phyloP scores from a whole-genome alignment of 2,797 vertebrate species.

The Hyperoplus immaculatus region DNA sequence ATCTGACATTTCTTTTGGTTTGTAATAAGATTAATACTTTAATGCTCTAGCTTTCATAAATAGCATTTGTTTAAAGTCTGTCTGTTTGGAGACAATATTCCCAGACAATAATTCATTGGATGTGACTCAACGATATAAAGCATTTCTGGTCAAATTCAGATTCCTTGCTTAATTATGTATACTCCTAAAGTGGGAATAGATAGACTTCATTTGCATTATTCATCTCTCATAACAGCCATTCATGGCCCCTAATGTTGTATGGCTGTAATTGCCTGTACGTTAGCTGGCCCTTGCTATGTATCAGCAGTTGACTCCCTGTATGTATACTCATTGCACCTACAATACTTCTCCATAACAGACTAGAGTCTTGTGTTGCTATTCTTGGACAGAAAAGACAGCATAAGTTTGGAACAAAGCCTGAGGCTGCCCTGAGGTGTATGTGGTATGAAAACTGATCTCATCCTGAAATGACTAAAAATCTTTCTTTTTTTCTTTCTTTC shows the following conservation, averaged over 20 bases:
- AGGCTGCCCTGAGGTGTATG: conserved; percentile 8
- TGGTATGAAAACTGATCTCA: conserved; percentile 3
- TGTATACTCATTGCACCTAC: background rate
- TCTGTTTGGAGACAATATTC: background rate
- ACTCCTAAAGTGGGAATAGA: conserved; percentile 27
- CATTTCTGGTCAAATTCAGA: conserved; percentile 12
- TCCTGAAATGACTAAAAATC: conserved; percentile 24
- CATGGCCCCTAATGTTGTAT: conserved; percentile 8
- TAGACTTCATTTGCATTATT: conserved; percentile 45
- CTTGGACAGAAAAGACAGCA: background rate
- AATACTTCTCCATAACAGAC: background rate
- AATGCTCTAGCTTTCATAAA: conserved; percentile 11
- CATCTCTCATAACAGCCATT: conserved; percentile 25
- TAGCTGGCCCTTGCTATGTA: background rate
- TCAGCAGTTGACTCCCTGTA: conserved; percentile 9
- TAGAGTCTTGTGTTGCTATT: conserved; percentile 12
- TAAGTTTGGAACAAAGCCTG: conserved; percentile 14
- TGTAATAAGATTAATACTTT: background rate
- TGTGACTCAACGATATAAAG: conserved; percentile 15
- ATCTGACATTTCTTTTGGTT: conserved; percentile 2
- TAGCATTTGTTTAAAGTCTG: conserved; percentile 2
- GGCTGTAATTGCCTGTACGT: background rate
- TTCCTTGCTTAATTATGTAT: conserved; percentile 40
- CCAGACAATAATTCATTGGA: background rate
- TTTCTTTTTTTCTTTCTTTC: conserved; percentile 39